phyloP scores from a whole-genome alignment of 2,113 vertebrate species.

The Amazona vittata region DNA sequence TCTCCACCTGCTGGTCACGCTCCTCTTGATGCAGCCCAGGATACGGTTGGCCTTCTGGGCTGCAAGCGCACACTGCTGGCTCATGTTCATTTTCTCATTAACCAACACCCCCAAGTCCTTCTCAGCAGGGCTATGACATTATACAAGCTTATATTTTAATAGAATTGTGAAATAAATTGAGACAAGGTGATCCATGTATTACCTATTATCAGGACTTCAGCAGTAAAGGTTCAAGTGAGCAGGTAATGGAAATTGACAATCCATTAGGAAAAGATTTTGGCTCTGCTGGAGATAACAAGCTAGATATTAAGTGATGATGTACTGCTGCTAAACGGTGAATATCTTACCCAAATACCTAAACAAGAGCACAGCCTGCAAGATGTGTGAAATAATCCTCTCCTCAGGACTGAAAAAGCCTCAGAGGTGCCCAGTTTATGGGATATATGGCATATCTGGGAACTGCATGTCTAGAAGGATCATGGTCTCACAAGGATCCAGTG shows the following conservation, averaged over 20 bases:
- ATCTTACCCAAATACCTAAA: background rate
- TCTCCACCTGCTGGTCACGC: fast-evolving
- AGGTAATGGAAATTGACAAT: background rate
- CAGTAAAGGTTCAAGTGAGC: background rate
- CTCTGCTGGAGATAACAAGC: background rate
- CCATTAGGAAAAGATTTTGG: background rate
- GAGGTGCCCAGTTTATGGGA: background rate
- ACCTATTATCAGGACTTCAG: background rate
- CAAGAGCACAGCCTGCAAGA: background rate
- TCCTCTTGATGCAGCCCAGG: background rate
- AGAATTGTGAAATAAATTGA: background rate
- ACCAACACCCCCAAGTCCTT: background rate
- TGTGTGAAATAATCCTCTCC: background rate
- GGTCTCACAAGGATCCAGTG: background rate
- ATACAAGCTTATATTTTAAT: background rate
- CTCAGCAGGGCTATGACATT: background rate
- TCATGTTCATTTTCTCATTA: background rate
- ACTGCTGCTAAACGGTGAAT: background rate
- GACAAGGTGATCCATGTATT: background rate
- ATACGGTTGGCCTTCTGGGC: background rate
- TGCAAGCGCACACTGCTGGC: fast-evolving
- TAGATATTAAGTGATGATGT: fast-evolving
- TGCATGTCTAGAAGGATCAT: fast-evolving
- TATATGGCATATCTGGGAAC: background rate
- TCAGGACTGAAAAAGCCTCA: background rate